These are phyloP conservation scores for Philotrypesis tridentata DNA, from an alignment of 1,140 invertebrate genomes.

Conservation along the genomic window DNA sequence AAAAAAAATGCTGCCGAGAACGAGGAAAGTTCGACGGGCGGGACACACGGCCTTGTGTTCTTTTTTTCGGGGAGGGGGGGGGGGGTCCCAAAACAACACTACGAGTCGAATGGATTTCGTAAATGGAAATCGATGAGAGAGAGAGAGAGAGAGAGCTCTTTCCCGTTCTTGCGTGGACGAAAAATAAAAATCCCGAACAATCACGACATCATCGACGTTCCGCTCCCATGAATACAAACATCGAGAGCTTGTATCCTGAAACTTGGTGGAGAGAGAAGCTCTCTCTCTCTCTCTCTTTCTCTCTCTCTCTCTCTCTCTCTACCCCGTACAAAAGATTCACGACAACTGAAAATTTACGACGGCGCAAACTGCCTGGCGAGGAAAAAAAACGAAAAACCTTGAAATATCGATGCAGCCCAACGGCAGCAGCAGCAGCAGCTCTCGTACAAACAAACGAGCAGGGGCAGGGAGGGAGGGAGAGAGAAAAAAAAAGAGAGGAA, in stretches of 20 bases:
- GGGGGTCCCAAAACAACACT: too few species aligned
- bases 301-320: too few species aligned
- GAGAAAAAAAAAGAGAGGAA: neutral
- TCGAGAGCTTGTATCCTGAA: neutral
- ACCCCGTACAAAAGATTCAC: neutral
- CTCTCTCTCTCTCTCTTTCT: neutral
- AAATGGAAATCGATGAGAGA: neutral
- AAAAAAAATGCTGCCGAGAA: neutral
- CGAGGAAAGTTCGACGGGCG: neutral
- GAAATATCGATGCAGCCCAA: constrained; percentile 5
- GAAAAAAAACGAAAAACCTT: constrained; percentile 4
- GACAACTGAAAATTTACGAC: neutral
- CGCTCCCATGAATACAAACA: neutral
- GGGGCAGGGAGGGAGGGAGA: too few species aligned
- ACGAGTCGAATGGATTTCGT: neutral
- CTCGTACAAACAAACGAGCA: neutral
- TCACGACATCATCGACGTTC: neutral
- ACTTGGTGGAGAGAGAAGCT: too few species aligned
- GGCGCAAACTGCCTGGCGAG: neutral
- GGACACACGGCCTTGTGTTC: neutral
- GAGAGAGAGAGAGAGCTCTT: too few species aligned
- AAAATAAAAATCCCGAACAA: neutral
- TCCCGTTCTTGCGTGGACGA: neutral
- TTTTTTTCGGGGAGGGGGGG: too few species aligned
- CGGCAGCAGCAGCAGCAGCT: neutral